Conservation (phyloP, 1,140 invertebrate species). For the Brachionus angularis region DNA sequence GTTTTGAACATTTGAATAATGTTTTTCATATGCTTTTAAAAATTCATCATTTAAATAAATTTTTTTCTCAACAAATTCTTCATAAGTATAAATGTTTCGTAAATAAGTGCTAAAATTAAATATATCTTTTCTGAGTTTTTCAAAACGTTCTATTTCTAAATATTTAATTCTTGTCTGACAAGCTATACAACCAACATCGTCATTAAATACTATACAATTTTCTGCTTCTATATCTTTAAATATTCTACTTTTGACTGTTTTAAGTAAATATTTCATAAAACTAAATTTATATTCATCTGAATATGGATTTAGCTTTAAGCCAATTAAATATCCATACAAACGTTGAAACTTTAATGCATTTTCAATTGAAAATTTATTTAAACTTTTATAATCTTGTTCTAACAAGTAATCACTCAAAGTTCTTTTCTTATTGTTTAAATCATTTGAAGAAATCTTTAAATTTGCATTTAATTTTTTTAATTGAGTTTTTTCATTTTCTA, state of each 20-base stretch:
- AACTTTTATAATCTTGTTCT: not conserved
- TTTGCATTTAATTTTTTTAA: no score
- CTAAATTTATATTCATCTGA: slow-evolving; percentile 4
- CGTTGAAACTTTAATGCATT: slow-evolving; percentile 25
- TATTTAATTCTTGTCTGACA: slow-evolving; percentile 36
- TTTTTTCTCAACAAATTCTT: slow-evolving; percentile 14
- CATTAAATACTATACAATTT: slow-evolving; percentile 41
- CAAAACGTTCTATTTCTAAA: slow-evolving; percentile 17
- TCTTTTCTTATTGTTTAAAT: not conserved
- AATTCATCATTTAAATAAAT: not conserved
- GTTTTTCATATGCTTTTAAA: slow-evolving; percentile 14
- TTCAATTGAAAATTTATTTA: not conserved
- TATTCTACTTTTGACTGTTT: slow-evolving; percentile 31
- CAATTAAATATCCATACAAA: slow-evolving; percentile 27
- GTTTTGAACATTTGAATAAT: not conserved
- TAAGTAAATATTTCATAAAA: slow-evolving; percentile 14
- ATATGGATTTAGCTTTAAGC: not conserved
- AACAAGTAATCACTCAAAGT: slow-evolving; percentile 19
- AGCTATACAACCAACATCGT: slow-evolving; percentile 26
- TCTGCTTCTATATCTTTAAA: slow-evolving; percentile 41
- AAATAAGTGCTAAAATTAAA: slow-evolving; percentile 2
- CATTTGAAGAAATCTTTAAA: no score
- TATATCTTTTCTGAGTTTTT: slow-evolving; percentile 17
- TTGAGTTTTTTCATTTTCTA: not conserved
- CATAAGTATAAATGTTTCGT: not conserved